Base-by-base conservation (phyloP, 2,888 invertebrate species). In the Baccha elongata region DNA sequence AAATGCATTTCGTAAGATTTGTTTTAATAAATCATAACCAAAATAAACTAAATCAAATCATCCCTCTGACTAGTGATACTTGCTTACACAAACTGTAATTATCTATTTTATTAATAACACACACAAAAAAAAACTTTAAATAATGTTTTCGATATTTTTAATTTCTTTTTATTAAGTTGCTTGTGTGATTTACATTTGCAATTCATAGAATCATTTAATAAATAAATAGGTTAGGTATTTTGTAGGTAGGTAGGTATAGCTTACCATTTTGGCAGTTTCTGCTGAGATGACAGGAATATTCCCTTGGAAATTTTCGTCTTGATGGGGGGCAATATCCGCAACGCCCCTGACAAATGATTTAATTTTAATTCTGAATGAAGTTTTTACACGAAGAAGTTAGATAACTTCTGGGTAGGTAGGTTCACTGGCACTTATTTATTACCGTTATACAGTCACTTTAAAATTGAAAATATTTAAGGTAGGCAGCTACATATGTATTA, bases 321-420 rank as follows among this genome's bases (percentile, higher is more conserved):
- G n/a, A n/a, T n/a, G 37, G 58, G 58, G 71, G 81, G 81, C 81
- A 81, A 81, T 81, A 81, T 75, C 81, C 81, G 81, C 32, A 53
- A 46, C 60, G 52, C 76, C 75, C 78, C 65, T 71, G 46, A 11
- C 26, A 55, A 48, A 42, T 48, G 15, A 68, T 35, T 55, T 8
- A n/a, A 46, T 46, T 11, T 44, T 62, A 37, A 32, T 37, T 32
- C 10, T 35, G 35, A 46, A n/a, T 29, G 15, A 19, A 11, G 26
- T 46, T 40, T 50, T 46, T 60, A 58, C 40, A 26, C 37, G 35
- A 13, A 10, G 23, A 58, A 58, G 40, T 23, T 19, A 13, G 19
- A 35, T n/a, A 26, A 15, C 3, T n/a, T 19, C n/a, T 35, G 8
- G 26, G 15, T 50, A 15, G 10, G 8, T 26, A 50, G 13, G 7